Evolutionary conservation across 2,888 invertebrate species (phyloP), one percentile per base, ranked within the genome.

Genomic region (Chironomus tentans): DNA sequence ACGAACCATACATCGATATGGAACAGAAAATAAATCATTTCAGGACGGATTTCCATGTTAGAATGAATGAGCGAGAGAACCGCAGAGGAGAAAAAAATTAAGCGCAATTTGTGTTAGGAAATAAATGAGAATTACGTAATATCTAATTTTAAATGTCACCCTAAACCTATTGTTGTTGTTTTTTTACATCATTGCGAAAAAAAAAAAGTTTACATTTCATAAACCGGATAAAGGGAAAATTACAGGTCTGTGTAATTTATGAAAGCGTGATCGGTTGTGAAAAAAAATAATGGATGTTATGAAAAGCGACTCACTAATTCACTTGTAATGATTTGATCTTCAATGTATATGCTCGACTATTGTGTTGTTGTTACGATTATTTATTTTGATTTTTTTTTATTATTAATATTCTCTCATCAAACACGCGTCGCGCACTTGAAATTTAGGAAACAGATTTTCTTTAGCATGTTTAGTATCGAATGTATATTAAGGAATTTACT

Each of bases 61-160:
- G 38, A 46, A 28, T 15, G 18, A 15, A 4, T 6, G 7, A 15
- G 38, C 38, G 38, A 38, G 38, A 38, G 38, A 38, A 38, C 38
- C 38, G 10, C 38, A 38, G 38, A 38, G 38, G 38, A 38, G 13
- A 50, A 15, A 56, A 56, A 56, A 56, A 56, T 56, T 7, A 56
- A 56, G 56, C 56, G 56, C 56, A 56, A 56, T 56, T 56, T 56
- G 56, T 56, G 56, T 56, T 56, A 24, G 65, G 65, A 65, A 65
- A 65, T 65, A 22, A 65, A 65, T 65, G 65, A 10, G 65, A 24
- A 65, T 65, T 65, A 65, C 65, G 65, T 65, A 65, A 65, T 24
- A 65, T 65, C 65, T 65, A 65, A 65, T 65, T 65, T 65, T 21
- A 65, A 65, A 65, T 65, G 65, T 65, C 65, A 65, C 65, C 65